Base-by-base conservation (phyloP, 1,140 invertebrate species). In the Anastrepha obliqua region DNA sequence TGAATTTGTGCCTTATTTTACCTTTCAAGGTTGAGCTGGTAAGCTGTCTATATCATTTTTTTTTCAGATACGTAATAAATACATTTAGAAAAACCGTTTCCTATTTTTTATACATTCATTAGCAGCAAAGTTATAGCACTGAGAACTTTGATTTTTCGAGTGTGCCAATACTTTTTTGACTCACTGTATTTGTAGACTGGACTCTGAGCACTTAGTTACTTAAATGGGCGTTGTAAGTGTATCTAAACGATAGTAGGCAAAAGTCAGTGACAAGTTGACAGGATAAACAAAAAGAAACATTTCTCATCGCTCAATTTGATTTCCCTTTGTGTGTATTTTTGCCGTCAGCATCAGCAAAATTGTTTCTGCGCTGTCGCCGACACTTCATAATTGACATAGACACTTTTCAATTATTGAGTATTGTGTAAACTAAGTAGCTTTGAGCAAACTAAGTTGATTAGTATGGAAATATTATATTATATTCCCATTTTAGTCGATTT, bases 341-440 rank as follows among this genome's bases (percentile, higher is more conserved):
- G 29, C 65, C 65, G 2, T 8, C 29, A 39, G 39, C 39, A 4
- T 13, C 29, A 7, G 13, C 7, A 7, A 11, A 62, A 67, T 67
- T 67, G 65, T 39, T 67, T 67, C 65, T 67, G 65, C 39, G 20
- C 20, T 39, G 64, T 65, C 8, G 20, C 20, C 64, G 64, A 6
- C 64, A 11, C 20, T 67, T 39, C 65, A 67, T 67, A 67, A 67
- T 67, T 67, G 65, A 67, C 11, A 13, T 39, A 67, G 65, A 67
- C 65, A 67, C 65, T 67, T 3, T 39, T 11, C 65, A 67, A 67
- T 67, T 67, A 67, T 39, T n/a, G 65, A 42, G n/a, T 67, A 67
- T 67, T 67, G 13, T 67, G 29, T 9, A 67, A 42, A 67, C 29
- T 67, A 67, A 67, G 65, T 67, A 67, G 65, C 20, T 67, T 67